phyloP scores from a whole-genome alignment of 2,113 vertebrate genomes.

The Lagopus leucura region DNA sequence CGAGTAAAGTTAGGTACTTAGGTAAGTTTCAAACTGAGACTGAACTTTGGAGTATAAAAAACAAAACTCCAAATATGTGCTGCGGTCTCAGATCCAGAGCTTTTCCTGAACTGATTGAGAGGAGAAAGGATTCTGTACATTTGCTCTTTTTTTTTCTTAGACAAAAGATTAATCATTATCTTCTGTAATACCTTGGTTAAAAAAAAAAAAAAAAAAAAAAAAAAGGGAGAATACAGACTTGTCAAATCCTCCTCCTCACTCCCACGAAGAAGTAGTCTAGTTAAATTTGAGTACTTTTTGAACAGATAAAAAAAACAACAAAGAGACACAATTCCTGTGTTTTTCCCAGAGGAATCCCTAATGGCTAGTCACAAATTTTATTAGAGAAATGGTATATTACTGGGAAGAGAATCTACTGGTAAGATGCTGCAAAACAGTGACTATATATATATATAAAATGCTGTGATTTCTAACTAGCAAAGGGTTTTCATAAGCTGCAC shows the following conservation, averaged over 20 bases:
- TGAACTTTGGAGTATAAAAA: not conserved
- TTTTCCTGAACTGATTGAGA: not conserved
- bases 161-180: not conserved
- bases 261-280: not conserved
- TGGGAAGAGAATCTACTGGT: not conserved
- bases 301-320: not conserved
- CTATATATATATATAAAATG: not conserved
- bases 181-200: not conserved
- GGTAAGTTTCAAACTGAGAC: not conserved
- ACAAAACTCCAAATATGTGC: not conserved
- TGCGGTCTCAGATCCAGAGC: not conserved
- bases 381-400: not conserved
- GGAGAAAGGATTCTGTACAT: not conserved
- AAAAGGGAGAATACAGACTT: not conserved
- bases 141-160: not conserved
- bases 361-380: not conserved
- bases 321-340: not conserved
- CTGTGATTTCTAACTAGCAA: not conserved
- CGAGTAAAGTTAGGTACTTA: not conserved
- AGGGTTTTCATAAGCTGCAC: not conserved
- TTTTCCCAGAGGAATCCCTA: not conserved
- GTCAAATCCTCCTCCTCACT: not conserved
- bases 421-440: not conserved
- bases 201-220: not conserved
- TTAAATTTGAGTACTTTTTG: not conserved